Base-by-base conservation (phyloP, 2,888 invertebrate genomes). In the Lissonota sp. region DNA sequence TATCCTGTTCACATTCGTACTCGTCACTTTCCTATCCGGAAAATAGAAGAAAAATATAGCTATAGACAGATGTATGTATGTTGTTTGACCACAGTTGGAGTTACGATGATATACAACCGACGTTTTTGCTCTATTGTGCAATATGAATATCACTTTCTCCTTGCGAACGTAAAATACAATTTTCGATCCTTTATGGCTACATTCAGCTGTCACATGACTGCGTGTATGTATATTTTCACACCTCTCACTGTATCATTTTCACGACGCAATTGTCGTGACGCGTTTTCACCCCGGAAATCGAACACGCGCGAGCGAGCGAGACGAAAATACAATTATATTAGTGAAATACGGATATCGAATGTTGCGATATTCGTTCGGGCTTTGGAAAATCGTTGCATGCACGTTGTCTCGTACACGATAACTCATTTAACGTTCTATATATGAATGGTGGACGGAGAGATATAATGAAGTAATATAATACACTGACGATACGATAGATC, bases 271-370 rank as follows among this genome's bases (percentile, higher is more conserved):
- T 66, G 69, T 77, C 72, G 69, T 71, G 80, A 75, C 75, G 72
- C n/a, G 62, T 55, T 16, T 64, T 60, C 67, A 12, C 12, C 26
- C 26, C 60, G 58, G 12, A 55, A 40, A 71, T 42, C n/a, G 16
- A 53, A 53, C 39, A 14, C 16, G 44, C 16, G 44, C 49, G 39
- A 74, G 46, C n/a, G 75, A 57, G 46, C 39, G 6, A 14, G 46
- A 58, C 62, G 60, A 71, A 81, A 74, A 78, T 81, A 71, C 74
- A 74, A 81, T 81, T 78, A 78, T 71, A 81, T 77, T 79, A 26
- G 70, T 79, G 73, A 81, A 81, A 81, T 73, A 77, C 60, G 79
- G 74, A 79, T 70, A 60, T 66, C 62, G 77, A 77, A 60, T 55
- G 60, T 49, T 66, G 39, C n/a, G 49, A 46, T 40, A 67, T 69